These are phyloP conservation scores for Isoperla grammatica DNA, from an alignment of 2,888 invertebrate genomes.

Conservation along the genomic window DNA sequence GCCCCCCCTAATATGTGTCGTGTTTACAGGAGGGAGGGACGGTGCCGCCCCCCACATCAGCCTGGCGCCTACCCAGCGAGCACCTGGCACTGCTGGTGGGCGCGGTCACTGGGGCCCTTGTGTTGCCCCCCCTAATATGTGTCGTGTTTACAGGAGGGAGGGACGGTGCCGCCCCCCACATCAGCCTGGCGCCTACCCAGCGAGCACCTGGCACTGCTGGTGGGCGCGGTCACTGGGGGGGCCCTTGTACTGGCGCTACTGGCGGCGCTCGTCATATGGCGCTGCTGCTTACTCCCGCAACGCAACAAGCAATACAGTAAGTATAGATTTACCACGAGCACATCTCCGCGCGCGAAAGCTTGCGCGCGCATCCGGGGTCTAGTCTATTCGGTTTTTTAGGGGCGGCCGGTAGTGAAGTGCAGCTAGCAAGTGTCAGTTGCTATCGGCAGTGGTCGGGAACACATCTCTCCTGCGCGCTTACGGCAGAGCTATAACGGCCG, in stretches of 20 bases:
- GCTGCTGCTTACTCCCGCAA: conserved; percentile 64
- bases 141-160: conserved; percentile 25
- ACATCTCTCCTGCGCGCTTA: too few species aligned
- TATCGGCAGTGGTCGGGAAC: too few species aligned
- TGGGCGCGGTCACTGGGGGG: conserved; percentile 50
- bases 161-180: conserved; percentile 29
- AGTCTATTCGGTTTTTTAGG: too few species aligned
- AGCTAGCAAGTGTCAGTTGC: too few species aligned
- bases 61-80: conserved; percentile 45
- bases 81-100: conserved; percentile 47
- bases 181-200: conserved; percentile 43
- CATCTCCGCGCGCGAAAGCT: too few species aligned
- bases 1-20: not conserved
- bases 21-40: conserved; percentile 28
- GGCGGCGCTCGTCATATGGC: conserved; percentile 58
- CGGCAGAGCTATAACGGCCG: too few species aligned
- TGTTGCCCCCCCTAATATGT: conserved; percentile 43
- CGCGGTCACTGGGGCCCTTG: conserved; percentile 54
- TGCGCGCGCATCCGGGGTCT: too few species aligned
- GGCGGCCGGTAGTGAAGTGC: too few species aligned
- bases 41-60: conserved; percentile 28
- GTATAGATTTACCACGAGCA: too few species aligned
- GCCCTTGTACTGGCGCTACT: conserved; percentile 59
- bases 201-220: conserved; percentile 46
- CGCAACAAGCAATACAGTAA: conserved; percentile 63